Percentiles rank a stretch among this genome's conserved stretches.
Conservation (phyloP, 37 sponge, comb jelly and placozoan species). For the Eunapius fragilis region DNA sequence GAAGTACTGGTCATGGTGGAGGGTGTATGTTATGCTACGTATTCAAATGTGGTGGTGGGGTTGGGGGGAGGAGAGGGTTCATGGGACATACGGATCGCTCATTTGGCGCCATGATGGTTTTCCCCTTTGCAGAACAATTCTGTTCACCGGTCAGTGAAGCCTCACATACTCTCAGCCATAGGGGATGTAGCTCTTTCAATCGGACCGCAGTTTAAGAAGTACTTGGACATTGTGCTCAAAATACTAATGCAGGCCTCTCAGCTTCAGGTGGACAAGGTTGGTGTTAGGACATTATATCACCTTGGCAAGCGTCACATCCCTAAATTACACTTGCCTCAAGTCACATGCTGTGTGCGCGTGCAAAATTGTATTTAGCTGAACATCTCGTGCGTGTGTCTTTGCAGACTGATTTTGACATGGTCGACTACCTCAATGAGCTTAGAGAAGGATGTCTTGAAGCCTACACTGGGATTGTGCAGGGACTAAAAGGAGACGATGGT, state of each 20-base stretch:
- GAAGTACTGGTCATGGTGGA: too few species aligned
- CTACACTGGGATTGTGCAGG: conserved; percentile 97
- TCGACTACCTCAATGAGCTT: conserved; percentile 92
- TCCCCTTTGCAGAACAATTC: conserved; percentile 48
- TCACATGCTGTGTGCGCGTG: too few species aligned
- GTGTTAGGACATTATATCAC: background rate
- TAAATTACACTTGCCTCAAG: too few species aligned
- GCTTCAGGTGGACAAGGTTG: conserved; percentile 7
- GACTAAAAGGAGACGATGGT: conserved; percentile 77
- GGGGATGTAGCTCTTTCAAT: conserved; percentile 96
- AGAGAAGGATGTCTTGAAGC: conserved; percentile 97
- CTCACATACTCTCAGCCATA: conserved; percentile 87
- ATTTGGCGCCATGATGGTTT: too few species aligned
- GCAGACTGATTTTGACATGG: conserved; percentile 86
- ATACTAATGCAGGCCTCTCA: conserved; percentile 88
- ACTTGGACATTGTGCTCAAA: conserved; percentile 67
- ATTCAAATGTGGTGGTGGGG: too few species aligned
- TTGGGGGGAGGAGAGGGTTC: background rate
- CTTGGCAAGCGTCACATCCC: background rate
- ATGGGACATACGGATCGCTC: background rate
- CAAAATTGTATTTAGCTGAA: too few species aligned
- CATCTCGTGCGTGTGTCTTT: background rate
- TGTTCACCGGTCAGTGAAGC: conserved; percentile 85
- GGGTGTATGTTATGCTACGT: too few species aligned
- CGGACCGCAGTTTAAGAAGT: conserved; percentile 75